Evolutionary conservation across 2,113 vertebrate genomes (phyloP).

Genomic region (Sinocyclocheilus grahami): DNA sequence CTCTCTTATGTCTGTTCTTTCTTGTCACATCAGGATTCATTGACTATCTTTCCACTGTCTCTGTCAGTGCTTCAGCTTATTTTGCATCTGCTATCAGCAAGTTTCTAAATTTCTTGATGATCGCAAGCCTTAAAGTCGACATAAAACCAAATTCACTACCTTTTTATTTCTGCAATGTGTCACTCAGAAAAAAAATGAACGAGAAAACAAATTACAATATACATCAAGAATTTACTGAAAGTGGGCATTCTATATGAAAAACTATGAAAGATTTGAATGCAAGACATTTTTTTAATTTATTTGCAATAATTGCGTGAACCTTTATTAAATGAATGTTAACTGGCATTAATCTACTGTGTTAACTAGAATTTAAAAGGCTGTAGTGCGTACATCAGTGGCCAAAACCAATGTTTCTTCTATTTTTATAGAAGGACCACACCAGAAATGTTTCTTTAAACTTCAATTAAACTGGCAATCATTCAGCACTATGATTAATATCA

Average conservation of each 20-base stretch:
- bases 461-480: not conserved
- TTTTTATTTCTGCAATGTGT: not conserved
- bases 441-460: not conserved
- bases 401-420: not conserved
- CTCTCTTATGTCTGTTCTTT: not conserved
- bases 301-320: not conserved
- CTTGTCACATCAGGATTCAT: conserved; percentile 4
- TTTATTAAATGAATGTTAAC: not conserved
- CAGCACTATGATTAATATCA: not conserved
- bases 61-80: conserved; percentile 5
- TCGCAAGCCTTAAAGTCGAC: not conserved
- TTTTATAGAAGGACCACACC: not conserved
- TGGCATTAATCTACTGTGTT: not conserved
- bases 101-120: not conserved
- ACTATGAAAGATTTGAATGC: not conserved
- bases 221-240: not conserved
- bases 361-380: not conserved
- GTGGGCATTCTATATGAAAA: not conserved
- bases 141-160: not conserved
- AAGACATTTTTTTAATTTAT: not conserved
- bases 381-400: no score
- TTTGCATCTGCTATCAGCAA: not conserved
- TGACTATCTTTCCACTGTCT: conserved; percentile 9
- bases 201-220: not conserved
- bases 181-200: not conserved